Evolutionary conservation across 2,797 vertebrate genomes (phyloP).

Genomic region (Coluber constrictor): DNA sequence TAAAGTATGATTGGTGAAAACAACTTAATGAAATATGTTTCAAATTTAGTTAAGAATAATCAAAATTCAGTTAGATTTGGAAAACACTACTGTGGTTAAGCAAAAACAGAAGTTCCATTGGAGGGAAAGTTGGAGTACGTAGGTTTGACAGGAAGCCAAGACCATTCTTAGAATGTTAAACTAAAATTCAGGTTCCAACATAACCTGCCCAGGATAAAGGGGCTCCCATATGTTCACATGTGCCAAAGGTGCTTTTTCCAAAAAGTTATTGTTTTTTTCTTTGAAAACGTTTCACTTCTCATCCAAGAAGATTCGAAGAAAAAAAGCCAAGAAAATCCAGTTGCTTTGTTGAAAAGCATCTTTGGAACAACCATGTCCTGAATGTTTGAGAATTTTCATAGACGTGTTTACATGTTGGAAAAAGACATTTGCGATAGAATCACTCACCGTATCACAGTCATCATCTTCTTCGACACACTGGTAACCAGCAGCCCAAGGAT

Average conservation of each 20-base stretch:
- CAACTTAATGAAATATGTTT: neutral
- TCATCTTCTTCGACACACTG: constrained; percentile 90
- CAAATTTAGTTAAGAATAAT: neutral
- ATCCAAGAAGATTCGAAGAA: neutral
- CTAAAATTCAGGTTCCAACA: neutral
- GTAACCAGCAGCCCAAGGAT: constrained; percentile 78
- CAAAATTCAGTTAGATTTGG: neutral
- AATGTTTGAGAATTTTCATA: neutral
- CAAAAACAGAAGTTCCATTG: neutral
- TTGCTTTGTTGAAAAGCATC: neutral
- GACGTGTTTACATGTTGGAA: neutral
- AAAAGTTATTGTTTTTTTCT: neutral
- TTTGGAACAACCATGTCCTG: neutral
- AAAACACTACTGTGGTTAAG: neutral
- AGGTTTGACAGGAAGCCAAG: neutral
- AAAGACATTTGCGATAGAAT: neutral
- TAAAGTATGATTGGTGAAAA: neutral
- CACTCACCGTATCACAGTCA: constrained; percentile 82
- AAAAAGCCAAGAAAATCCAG: neutral
- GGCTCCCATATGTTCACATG: neutral
- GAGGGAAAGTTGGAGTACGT: neutral
- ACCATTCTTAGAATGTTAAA: neutral
- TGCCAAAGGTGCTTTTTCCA: neutral
- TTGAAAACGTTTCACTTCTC: neutral
- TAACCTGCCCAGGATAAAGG: neutral